Evolutionary conservation across 2,797 vertebrate species (phyloP).

Genomic region (Prionace glauca): DNA sequence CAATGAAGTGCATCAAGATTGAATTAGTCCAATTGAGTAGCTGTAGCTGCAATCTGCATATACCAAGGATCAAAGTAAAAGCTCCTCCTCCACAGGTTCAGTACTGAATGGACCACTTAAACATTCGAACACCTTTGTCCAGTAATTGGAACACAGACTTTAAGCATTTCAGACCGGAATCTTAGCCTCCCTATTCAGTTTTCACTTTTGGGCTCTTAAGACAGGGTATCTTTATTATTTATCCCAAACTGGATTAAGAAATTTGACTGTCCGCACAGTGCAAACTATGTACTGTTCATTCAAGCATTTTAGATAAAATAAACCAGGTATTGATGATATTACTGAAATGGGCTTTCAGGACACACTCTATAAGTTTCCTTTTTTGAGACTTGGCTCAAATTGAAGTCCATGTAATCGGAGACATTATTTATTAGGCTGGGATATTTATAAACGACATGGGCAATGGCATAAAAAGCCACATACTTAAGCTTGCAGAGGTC

Average conservation of each 20-base stretch:
- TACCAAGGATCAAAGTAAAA: background rate
- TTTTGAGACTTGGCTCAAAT: background rate
- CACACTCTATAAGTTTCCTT: background rate
- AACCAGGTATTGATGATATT: background rate
- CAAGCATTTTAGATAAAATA: background rate
- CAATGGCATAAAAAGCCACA: background rate
- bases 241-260: background rate
- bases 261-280: background rate
- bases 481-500: background rate
- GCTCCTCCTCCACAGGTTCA: background rate
- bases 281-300: background rate
- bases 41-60: background rate
- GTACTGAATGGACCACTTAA: background rate
- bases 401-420: background rate
- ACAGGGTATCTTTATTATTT: background rate
- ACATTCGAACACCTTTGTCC: background rate
- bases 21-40: background rate
- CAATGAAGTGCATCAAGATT: background rate
- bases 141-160: background rate
- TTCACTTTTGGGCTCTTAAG: background rate
- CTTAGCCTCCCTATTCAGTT: background rate
- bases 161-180: background rate
- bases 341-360: background rate
- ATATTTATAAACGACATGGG: background rate
- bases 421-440: background rate